Conservation (phyloP, 2,888 invertebrate genomes). For the Phyllotreta cruciferae region DNA sequence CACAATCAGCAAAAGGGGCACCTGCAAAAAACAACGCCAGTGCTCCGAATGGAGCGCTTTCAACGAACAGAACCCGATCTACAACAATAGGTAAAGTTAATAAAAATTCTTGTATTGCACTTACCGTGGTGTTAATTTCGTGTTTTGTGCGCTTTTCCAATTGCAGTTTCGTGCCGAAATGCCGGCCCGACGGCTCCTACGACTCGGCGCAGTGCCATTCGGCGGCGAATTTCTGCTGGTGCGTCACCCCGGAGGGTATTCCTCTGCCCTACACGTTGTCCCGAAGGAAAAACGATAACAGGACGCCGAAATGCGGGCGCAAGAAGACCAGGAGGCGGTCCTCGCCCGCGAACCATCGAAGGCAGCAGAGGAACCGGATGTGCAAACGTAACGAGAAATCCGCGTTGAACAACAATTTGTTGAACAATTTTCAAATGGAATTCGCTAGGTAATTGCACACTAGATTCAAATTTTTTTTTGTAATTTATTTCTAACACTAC, state of each 20-base stretch:
- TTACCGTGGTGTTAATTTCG: conserved; percentile 2
- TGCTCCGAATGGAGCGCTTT: conserved; percentile 50
- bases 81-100: conserved; percentile 33
- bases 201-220: conserved; percentile 85
- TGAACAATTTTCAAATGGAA: conserved; percentile 85
- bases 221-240: conserved; percentile 68
- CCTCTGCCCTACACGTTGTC: conserved; percentile 83
- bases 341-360: conserved; percentile 63
- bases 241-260: conserved; percentile 83
- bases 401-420: conserved; percentile 83
- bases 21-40: conserved; percentile 71
- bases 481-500: too few relatives aligned
- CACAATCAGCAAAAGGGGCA: conserved; percentile 75
- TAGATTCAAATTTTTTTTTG: conserved; percentile 3
- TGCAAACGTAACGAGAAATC: conserved; percentile 80
- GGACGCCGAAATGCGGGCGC: conserved; percentile 65
- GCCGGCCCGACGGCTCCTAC: conserved; percentile 84
- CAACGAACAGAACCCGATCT: conserved; percentile 40
- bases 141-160: not conserved
- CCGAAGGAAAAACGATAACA: conserved; percentile 64
- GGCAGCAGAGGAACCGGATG: conserved; percentile 44
- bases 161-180: conserved; percentile 72
- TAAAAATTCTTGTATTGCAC: not conserved
- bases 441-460: conserved; percentile 60
- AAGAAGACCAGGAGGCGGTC: conserved; percentile 64